Evolutionary conservation across 2,888 invertebrate genomes (phyloP).

Genomic region (Ecliptopera silaceata): DNA sequence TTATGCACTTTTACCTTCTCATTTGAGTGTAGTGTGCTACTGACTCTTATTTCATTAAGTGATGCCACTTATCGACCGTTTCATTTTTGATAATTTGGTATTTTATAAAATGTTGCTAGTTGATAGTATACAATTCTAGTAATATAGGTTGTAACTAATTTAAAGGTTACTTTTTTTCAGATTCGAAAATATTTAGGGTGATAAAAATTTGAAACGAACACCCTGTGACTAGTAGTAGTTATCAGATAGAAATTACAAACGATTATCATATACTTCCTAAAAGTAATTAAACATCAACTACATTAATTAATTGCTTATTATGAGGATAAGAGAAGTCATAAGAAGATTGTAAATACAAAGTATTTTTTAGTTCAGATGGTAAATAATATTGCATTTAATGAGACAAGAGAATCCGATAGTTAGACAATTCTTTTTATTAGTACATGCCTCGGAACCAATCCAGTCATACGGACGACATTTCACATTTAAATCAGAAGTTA

Average conservation of each 20-base stretch:
- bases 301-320: not conserved
- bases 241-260: not conserved
- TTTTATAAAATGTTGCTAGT: not conserved
- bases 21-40: not conserved
- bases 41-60: not conserved
- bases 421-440: not conserved
- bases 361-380: not conserved
- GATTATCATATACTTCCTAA: not conserved
- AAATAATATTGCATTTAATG: not conserved
- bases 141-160: no score
- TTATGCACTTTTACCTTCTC: not conserved
- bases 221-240: not conserved
- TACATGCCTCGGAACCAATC: constrained; percentile 11
- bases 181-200: no score
- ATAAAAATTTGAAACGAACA: constrained; percentile 4
- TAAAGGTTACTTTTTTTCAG: no score
- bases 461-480: constrained; percentile 11
- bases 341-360: not conserved
- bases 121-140: no score
- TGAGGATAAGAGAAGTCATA: not conserved
- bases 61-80: not conserved
- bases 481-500: constrained; percentile 17
- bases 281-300: not conserved
- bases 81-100: not conserved
- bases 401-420: not conserved